Evolutionary conservation across 1,140 invertebrate genomes (phyloP).

Genomic region (Pseudomyrmex gracilis): DNA sequence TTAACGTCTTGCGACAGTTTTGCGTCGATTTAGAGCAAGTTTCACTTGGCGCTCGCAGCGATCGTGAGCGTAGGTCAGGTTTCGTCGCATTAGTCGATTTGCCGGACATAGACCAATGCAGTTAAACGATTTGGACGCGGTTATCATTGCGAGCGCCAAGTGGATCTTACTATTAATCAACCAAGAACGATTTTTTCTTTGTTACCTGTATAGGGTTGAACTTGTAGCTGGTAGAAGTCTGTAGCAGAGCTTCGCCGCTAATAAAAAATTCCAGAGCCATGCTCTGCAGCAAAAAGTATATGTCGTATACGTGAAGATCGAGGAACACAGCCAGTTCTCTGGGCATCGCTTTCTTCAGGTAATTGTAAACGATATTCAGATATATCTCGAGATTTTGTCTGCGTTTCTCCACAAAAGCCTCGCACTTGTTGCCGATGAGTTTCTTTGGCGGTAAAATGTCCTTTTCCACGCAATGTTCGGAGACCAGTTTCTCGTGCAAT

Average conservation of each 20-base stretch:
- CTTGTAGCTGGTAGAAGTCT: conserved; percentile 87
- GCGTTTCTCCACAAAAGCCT: conserved; percentile 94
- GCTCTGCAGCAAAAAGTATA: conserved; percentile 92
- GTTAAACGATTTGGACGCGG: no score
- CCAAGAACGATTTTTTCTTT: neutral
- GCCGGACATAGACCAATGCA: no score
- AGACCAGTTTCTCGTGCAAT: conserved; percentile 93
- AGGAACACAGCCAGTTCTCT: conserved; percentile 91
- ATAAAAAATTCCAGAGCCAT: conserved; percentile 90
- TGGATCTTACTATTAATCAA: neutral
- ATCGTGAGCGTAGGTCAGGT: no score
- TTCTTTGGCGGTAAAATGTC: conserved; percentile 96
- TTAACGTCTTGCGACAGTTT: no score
- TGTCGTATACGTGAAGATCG: conserved; percentile 93
- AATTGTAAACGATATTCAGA: conserved; percentile 91
- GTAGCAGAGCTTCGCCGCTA: conserved; percentile 89
- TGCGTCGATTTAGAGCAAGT: no score
- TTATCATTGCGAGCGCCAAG: neutral
- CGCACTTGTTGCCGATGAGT: conserved; percentile 92
- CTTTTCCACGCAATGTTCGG: conserved; percentile 92
- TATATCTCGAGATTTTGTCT: conserved; percentile 92
- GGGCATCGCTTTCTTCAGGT: conserved; percentile 91
- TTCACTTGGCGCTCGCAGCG: no score
- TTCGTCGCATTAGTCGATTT: no score
- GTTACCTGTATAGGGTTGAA: conserved; percentile 91